These are phyloP conservation scores for Opisthograptis luteolata DNA, from an alignment of 2,888 invertebrate species.

Conservation along the genomic window DNA sequence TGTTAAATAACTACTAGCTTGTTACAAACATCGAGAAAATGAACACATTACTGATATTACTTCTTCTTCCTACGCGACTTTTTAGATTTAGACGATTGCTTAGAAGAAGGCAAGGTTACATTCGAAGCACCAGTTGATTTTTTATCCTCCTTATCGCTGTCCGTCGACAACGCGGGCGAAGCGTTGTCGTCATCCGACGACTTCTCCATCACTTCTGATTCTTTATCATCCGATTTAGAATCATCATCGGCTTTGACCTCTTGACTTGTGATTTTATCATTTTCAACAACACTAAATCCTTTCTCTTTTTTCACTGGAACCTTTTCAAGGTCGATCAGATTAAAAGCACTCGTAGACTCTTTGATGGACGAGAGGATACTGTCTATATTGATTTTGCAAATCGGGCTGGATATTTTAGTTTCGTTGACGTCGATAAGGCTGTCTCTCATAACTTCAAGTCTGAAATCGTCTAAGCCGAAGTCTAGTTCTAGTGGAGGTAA, in stretches of 20 bases:
- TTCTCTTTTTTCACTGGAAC: constrained; percentile 67
- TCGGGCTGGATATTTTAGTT: constrained; percentile 65
- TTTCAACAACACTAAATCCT: constrained; percentile 72
- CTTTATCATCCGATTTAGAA: constrained; percentile 54
- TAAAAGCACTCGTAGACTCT: constrained; percentile 71
- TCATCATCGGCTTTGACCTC: constrained; percentile 72
- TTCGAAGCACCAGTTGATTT: constrained; percentile 66
- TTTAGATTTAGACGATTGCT: constrained; percentile 78
- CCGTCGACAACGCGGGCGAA: constrained; percentile 79
- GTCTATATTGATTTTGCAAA: constrained; percentile 77
- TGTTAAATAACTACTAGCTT: constrained; percentile 44
- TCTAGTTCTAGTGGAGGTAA: constrained; percentile 72
- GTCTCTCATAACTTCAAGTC: constrained; percentile 75
- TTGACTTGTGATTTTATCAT: constrained; percentile 70
- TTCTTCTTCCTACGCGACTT: constrained; percentile 86
- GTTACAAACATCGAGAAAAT: constrained; percentile 54
- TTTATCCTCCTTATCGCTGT: constrained; percentile 83
- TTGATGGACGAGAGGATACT: constrained; percentile 74
- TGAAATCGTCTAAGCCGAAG: constrained; percentile 74
- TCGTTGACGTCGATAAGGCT: constrained; percentile 70
- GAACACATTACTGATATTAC: constrained; percentile 73
- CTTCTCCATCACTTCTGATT: constrained; percentile 74
- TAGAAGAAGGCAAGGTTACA: constrained; percentile 62
- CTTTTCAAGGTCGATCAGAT: constrained; percentile 74
- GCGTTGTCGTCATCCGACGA: constrained; percentile 84